A percentile compares a stretch with the other conserved stretches of the same genome.
Evolutionary conservation across 2,888 invertebrate species (phyloP).

Genomic region (Spodoptera exigua): DNA sequence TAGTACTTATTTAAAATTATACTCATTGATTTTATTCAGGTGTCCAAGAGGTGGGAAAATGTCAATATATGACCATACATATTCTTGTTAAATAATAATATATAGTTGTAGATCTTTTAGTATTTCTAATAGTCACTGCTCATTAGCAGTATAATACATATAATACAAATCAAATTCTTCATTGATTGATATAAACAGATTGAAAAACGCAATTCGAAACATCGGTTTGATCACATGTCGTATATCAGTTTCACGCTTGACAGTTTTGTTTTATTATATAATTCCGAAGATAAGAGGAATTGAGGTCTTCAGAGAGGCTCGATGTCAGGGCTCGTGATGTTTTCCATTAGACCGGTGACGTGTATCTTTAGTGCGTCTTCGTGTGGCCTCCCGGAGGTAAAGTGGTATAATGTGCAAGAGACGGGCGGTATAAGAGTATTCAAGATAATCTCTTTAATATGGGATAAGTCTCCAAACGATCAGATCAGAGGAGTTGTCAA

Average conservation of each 20-base stretch:
- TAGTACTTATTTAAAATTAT: too few species aligned
- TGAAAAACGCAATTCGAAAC: background rate
- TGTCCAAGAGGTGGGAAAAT: too few species aligned
- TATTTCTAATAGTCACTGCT: too few species aligned
- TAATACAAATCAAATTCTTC: background rate
- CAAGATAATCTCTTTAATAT: too few species aligned
- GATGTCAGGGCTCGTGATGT: conserved; percentile 76
- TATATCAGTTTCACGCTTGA: conserved; percentile 25
- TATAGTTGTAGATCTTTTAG: too few species aligned
- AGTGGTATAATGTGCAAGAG: conserved; percentile 49
- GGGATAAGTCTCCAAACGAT: too few species aligned
- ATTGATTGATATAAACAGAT: too few species aligned
- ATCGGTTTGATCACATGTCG: background rate
- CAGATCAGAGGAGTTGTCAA: too few species aligned
- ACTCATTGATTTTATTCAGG: too few species aligned
- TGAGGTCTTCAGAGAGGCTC: conserved; percentile 59
- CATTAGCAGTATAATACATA: too few species aligned
- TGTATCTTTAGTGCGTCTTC: conserved; percentile 68
- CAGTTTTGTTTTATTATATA: conserved; percentile 55
- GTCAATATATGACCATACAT: too few species aligned
- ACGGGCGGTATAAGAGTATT: conserved; percentile 11
- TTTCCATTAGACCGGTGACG: conserved; percentile 78
- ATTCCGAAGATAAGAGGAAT: conserved; percentile 64
- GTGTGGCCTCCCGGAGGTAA: conserved; percentile 59
- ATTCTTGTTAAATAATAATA: too few species aligned